Base-by-base conservation (phyloP, 2,888 invertebrate species). In the Temnothorax ravouxi region DNA sequence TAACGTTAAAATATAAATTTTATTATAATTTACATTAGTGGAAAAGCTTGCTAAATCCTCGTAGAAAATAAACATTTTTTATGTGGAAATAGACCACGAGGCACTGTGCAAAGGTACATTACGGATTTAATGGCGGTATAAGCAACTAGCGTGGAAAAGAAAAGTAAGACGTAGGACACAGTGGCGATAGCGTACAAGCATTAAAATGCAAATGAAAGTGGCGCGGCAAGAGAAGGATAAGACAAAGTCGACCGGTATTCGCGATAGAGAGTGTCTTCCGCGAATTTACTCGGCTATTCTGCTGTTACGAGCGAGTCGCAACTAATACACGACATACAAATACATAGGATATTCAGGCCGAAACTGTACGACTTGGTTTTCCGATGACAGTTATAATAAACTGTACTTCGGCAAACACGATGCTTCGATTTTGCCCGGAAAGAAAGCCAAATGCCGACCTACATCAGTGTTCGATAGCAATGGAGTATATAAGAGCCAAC, bases 181-280 rank as follows among this genome's bases (percentile, higher is more conserved):
- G 15, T 18, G 13, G 61, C 85, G 79, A 74, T 52, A 74, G 64
- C 52, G 80, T 84, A 82, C 64, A 62, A 69, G 64, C 84, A 84
- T 88, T 88, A 88, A 77, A 67, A 88, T 86, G 88, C 80, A 80
- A 88, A 88, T 80, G 84, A 82, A 80, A 82, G 69, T 54, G 44
- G 34, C 34, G 56, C 21, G 71, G 18, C 38, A 56, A 59, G 5
- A 59, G 29, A 38, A 50, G 47, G 25, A 38, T 38, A 38, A 50
- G 67, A 25, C 18, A 44, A 56, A 54, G 34, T 64, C 25, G n/a
- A 29, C 9, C 52, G 75, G 38, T 83, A 38, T 67, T 50, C 15
- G 56, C 15, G 21, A 67, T 50, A 67, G 38, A 74, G 21, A 75
- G 11, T 59, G n/a, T 50, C 84, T 72, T 84, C 25, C 52, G 59